phyloP scores from a whole-genome alignment of 2,888 invertebrate genomes.

The Germaria angustata region DNA sequence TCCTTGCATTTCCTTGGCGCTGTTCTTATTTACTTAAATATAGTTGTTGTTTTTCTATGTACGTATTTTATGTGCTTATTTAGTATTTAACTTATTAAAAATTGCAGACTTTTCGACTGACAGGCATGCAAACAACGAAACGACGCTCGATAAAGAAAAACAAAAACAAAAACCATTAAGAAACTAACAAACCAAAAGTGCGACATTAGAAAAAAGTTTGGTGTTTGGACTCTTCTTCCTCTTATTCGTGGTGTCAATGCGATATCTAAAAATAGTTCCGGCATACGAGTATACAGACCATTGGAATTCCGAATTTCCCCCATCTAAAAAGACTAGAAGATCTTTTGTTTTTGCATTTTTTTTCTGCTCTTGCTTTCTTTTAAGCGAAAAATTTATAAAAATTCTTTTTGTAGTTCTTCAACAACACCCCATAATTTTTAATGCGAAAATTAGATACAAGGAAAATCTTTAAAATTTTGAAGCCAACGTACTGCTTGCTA shows the following conservation, averaged over 20 bases:
- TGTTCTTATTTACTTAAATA: slow-evolving; percentile 3
- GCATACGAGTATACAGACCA: slow-evolving; percentile 18
- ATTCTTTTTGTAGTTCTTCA: too few relatives aligned
- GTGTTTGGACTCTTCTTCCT: slow-evolving; percentile 5
- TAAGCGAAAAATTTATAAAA: neutral
- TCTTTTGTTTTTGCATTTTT: neutral
- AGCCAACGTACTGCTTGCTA: neutral
- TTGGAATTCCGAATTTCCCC: slow-evolving; percentile 18
- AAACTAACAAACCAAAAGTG: neutral
- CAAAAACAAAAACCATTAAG: neutral
- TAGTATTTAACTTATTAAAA: slow-evolving; percentile 69
- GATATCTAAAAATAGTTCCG: slow-evolving; percentile 37
- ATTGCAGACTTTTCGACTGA: slow-evolving; percentile 69
- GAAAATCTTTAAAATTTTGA: neutral
- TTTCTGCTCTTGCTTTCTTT: neutral
- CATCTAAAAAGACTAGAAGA: neutral
- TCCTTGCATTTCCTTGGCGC: slow-evolving; percentile 40
- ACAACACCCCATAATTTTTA: neutral
- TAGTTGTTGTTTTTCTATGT: slow-evolving; percentile 12
- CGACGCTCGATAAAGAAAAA: slow-evolving; percentile 17
- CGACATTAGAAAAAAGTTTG: slow-evolving; percentile 21
- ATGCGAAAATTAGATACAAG: neutral
- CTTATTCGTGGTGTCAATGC: slow-evolving; percentile 38
- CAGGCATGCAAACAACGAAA: slow-evolving; percentile 55
- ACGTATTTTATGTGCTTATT: slow-evolving; percentile 40